Conservation (phyloP, 2,888 invertebrate genomes). For the Mylabris sibirica region DNA sequence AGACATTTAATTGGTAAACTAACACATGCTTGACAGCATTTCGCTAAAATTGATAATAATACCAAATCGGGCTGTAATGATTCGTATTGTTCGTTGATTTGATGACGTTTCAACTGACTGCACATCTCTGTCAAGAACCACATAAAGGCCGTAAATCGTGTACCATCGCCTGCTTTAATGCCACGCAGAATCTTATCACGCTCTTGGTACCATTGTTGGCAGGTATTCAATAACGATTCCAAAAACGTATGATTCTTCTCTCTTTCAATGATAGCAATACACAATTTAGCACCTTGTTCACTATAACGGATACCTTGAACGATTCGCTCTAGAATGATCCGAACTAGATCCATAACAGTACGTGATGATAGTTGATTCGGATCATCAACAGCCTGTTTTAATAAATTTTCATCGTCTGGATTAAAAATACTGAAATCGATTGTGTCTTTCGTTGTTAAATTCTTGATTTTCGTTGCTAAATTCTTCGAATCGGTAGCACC, state of each 20-base stretch:
- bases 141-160: constrained; percentile 83
- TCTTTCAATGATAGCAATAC: constrained; percentile 86
- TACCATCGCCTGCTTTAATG: constrained; percentile 67
- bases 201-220: constrained; percentile 86
- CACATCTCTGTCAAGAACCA: constrained; percentile 91
- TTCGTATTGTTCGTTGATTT: constrained; percentile 65
- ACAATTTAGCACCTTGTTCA: constrained; percentile 83
- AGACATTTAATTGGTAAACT: constrained; percentile 82
- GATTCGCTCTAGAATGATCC: constrained; percentile 80
- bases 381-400: constrained; percentile 81
- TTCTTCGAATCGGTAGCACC: constrained; percentile 78
- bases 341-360: constrained; percentile 85
- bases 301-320: constrained; percentile 81
- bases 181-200: constrained; percentile 71
- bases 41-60: constrained; percentile 82
- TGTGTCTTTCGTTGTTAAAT: constrained; percentile 70
- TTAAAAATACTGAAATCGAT: constrained; percentile 81
- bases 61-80: constrained; percentile 76
- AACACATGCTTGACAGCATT: constrained; percentile 89
- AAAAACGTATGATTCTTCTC: constrained; percentile 88
- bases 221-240: constrained; percentile 87
- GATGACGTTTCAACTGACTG: constrained; percentile 80
- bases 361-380: constrained; percentile 79
- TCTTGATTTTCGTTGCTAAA: constrained; percentile 72
- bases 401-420: constrained; percentile 74